Evolutionary conservation across 1,140 invertebrate genomes (phyloP), one percentile per base, ranked within the genome.

Genomic region (Calliphora vicina): DNA sequence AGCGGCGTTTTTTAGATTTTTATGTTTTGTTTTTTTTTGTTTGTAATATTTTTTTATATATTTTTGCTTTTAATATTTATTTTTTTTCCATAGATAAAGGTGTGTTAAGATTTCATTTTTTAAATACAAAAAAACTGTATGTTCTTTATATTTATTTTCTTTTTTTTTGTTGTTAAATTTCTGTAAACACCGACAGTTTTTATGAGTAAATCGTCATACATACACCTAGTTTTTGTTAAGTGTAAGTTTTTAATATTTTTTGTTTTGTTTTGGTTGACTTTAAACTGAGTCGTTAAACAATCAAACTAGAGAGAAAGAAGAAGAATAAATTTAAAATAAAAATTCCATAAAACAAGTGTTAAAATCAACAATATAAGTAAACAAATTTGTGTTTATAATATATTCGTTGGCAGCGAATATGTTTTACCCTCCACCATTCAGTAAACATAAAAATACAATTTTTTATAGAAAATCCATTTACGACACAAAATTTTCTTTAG

Each of bases 21-120:
- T 57, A n/a, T n/a, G n/a, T 57, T 57, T 15, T n/a, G 50, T 57
- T 57, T 57, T 57, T 57, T 57, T 57, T 26, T 74, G n/a, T n/a
- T n/a, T n/a, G n/a, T 72, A 45, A 1, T 43, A n/a, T n/a, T n/a
- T n/a, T 25, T 20, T 73, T n/a, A 50, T 23, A 17, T 29, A 29
- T 82, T 8, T 73, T 83, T 76, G 45, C 45, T 25, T 57, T 80
- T 71, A 45, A 8, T 25, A 10, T 27, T 27, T 82, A 23, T 23
- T 61, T 81, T 17, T 67, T 25, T 15, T 57, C 27, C 35, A 20
- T 43, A 72, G 20, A 42, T 42, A 42, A 43, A 43, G 35, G 67
- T 78, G 27, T 61, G 35, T 35, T 20, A 35, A 45, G 25, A 57
- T 57, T 67, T 67, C n/a, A 81, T 29, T 71, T 67, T 81, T 81